Percentiles rank a stretch among this genome's conserved stretches.
Conservation (phyloP, 2,797 vertebrate genomes). For the Poecilia picta region DNA sequence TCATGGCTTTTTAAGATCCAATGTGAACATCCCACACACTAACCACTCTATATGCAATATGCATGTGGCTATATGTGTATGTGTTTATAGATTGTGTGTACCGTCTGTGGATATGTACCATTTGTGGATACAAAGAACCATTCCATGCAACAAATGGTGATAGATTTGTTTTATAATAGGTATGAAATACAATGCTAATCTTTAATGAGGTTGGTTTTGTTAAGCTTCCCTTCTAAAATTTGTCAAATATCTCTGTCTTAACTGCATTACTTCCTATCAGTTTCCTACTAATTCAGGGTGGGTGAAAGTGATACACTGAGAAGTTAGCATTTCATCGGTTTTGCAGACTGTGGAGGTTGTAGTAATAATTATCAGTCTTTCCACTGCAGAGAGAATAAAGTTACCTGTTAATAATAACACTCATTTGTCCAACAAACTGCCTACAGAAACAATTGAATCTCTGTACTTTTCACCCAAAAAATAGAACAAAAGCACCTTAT, state of each 20-base stretch:
- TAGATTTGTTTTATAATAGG: conserved; percentile 15
- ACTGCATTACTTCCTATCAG: conserved; percentile 46
- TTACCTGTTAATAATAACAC: conserved; percentile 1
- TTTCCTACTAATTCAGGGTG: conserved; percentile 9
- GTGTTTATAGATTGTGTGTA: neutral
- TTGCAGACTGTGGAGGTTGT: conserved; percentile 3
- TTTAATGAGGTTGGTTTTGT: conserved; percentile 29
- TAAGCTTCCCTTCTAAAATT: conserved; percentile 21
- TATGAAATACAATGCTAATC: conserved; percentile 33
- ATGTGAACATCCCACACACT: conserved; percentile 24
- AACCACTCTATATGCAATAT: neutral
- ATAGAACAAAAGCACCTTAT: neutral
- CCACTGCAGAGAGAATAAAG: neutral
- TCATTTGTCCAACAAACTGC: conserved; percentile 5
- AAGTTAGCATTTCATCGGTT: conserved; percentile 4
- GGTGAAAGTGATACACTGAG: conserved; percentile 44
- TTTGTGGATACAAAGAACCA: too few relatives aligned
- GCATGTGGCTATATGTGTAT: neutral
- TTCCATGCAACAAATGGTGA: conserved; percentile 28
- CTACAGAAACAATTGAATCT: neutral
- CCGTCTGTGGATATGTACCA: neutral
- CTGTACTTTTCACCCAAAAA: neutral
- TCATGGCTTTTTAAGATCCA: conserved; percentile 7
- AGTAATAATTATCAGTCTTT: conserved; percentile 27
- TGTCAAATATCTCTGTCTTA: conserved; percentile 33